Percentiles rank a stretch among this genome's conserved stretches.
Conservation (phyloP, 2,888 invertebrate genomes). For the Pammene fasciana region DNA sequence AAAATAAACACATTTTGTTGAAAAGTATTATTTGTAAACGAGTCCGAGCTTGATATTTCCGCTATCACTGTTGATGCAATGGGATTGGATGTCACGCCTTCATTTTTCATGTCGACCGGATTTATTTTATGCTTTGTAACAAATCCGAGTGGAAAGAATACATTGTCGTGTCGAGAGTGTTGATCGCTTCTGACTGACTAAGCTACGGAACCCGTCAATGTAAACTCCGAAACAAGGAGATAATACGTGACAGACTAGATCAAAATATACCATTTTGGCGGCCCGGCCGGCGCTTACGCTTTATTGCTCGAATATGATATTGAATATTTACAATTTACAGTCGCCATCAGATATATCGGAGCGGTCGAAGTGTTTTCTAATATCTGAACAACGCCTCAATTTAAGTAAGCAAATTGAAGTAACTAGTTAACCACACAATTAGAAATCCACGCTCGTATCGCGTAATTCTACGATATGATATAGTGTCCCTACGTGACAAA, state of each 20-base stretch:
- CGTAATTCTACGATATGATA: conserved; percentile 7
- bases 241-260: too few relatives aligned
- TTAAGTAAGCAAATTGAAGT: too few relatives aligned
- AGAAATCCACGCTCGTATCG: neutral
- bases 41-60: conserved; percentile 5
- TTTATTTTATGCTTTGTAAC: conserved; percentile 23
- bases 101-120: conserved; percentile 31
- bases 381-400: too few relatives aligned
- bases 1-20: too few relatives aligned
- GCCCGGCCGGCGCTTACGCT: too few relatives aligned
- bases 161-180: neutral
- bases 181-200: neutral
- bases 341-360: too few relatives aligned
- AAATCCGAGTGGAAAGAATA: neutral
- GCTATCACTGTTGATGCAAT: conserved; percentile 26
- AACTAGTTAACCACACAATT: neutral
- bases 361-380: too few relatives aligned
- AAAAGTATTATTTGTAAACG: conserved; percentile 8
- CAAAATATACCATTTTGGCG: too few relatives aligned
- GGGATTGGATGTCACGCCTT: conserved; percentile 13
- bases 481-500: conserved; percentile 17
- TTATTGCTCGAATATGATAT: too few relatives aligned
- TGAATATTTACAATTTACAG: too few relatives aligned
- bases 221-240: too few relatives aligned
- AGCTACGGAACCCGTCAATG: neutral